Base-by-base conservation (phyloP, 2,888 invertebrate genomes). In the Lasius platythorax region DNA sequence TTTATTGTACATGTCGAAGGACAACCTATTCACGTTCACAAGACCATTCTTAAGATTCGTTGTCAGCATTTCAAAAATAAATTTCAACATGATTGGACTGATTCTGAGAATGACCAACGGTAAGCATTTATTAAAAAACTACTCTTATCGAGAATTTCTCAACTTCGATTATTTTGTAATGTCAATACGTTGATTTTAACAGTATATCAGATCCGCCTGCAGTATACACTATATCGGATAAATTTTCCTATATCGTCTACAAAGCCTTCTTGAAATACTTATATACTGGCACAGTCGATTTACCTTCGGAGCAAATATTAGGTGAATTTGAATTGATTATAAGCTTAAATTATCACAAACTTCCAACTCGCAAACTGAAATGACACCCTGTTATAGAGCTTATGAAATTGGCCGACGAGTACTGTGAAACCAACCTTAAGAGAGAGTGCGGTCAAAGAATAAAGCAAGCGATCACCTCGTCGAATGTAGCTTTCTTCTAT, bases 61-160 rank as follows among this genome's bases (percentile, higher is more conserved):
- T 96, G 96, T 91, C 96, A 96, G 87, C 96, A 97, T 93, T 97
- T 96, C 91, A 95, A 96, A 67, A 96, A 96, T 3, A 96, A 96
- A 96, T 96, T 97, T 91, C 96, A 96, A 90, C 95, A 96, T 3
- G 95, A 96, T 87, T 96, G 96, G 96, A 95, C 95, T 83, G 23
- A 23, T 23, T 23, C 23, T 23, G 96, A 96, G 91, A 96, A 95
- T 89, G 95, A 95, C 82, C 95, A 95, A 94, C 95, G 95, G 96
- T 96, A 94, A 15, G 50, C 15, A 28, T 2, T 61, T 28, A 30
- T 15, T 2, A 61, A 28, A 8, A 61, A 28, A 30, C 1, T 3
- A 30, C 2, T 61, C 1, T 30, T 28, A 28, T 28, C 15, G 5
- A 53, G 8, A 12, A 0, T 28, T 23, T 58, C 6, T 61, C 6